Conservation (phyloP, 1,140 invertebrate species). For the Micrasema minimum region DNA sequence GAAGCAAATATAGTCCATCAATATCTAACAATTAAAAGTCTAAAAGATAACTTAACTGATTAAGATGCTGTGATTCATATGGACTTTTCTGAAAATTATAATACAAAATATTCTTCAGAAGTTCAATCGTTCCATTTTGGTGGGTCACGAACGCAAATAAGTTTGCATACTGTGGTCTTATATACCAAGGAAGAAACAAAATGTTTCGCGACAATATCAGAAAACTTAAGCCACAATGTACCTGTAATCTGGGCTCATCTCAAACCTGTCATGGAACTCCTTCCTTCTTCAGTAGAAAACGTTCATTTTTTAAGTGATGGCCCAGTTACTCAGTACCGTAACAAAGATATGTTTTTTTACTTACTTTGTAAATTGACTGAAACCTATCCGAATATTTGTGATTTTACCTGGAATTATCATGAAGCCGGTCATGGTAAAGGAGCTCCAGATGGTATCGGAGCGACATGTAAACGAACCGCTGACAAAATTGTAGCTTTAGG, state of each 20-base stretch:
- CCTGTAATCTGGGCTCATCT: conserved; percentile 51
- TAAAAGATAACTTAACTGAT: conserved; percentile 39
- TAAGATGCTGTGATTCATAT: conserved; percentile 47
- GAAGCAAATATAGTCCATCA: conserved; percentile 33
- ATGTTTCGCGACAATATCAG: conserved; percentile 42
- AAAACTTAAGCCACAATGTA: conserved; percentile 52
- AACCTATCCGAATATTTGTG: conserved; percentile 48
- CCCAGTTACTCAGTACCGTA: conserved; percentile 48
- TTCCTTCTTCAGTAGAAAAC: conserved; percentile 42
- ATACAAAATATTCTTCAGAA: conserved; percentile 49
- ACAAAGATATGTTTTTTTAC: conserved; percentile 53
- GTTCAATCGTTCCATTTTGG: conserved; percentile 53
- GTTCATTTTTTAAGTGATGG: conserved; percentile 50
- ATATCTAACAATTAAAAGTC: conserved; percentile 38
- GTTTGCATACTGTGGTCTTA: neutral
- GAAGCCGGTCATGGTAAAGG: conserved; percentile 65
- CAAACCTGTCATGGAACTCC: conserved; percentile 39
- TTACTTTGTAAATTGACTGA: conserved; percentile 51
- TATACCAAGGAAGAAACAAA: neutral
- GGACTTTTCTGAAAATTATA: conserved; percentile 53
- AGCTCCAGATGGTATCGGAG: conserved; percentile 62
- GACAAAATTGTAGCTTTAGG: conserved; percentile 44
- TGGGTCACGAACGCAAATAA: conserved; percentile 43
- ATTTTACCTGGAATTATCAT: conserved; percentile 61
- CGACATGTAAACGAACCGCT: conserved; percentile 59